Percentiles rank a stretch among this genome's conserved stretches.
phyloP scores from a whole-genome alignment of 2,888 invertebrate species.

The Leuctra nigra region DNA sequence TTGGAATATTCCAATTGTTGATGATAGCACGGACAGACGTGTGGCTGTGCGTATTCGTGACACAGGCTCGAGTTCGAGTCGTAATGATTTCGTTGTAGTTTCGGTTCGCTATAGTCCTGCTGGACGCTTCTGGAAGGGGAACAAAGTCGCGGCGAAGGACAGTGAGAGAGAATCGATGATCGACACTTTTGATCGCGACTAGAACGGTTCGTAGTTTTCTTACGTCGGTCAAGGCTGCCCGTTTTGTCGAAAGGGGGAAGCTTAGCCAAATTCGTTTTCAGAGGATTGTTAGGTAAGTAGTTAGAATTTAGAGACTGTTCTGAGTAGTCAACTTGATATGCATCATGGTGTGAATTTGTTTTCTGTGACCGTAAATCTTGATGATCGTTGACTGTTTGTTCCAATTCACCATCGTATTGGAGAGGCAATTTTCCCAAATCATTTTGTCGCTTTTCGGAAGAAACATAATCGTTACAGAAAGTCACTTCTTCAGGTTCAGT shows the following conservation, averaged over 20 bases:
- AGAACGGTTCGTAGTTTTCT: conserved; percentile 43
- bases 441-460: not conserved
- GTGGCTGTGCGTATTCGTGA: not conserved
- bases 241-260: conserved; percentile 37
- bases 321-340: not conserved
- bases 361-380: no score
- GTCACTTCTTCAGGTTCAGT: not conserved
- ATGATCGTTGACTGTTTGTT: no score
- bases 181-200: conserved; percentile 58
- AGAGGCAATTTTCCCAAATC: not conserved
- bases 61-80: not conserved
- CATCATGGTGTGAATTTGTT: no score
- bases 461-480: not conserved
- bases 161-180: conserved; percentile 40
- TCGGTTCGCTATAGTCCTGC: not conserved
- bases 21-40: not conserved
- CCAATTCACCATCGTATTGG: not conserved
- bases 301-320: not conserved
- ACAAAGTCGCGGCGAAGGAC: conserved; percentile 18
- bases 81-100: not conserved
- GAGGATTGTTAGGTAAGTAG: conserved; percentile 28
- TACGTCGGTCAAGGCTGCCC: conserved; percentile 51
- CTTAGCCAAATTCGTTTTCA: conserved; percentile 17
- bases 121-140: conserved; percentile 17
- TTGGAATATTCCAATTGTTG: not conserved